Evolutionary conservation across 92 coral and sea anemone species (phyloP).

Genomic region (Epizoanthus stellaris): DNA sequence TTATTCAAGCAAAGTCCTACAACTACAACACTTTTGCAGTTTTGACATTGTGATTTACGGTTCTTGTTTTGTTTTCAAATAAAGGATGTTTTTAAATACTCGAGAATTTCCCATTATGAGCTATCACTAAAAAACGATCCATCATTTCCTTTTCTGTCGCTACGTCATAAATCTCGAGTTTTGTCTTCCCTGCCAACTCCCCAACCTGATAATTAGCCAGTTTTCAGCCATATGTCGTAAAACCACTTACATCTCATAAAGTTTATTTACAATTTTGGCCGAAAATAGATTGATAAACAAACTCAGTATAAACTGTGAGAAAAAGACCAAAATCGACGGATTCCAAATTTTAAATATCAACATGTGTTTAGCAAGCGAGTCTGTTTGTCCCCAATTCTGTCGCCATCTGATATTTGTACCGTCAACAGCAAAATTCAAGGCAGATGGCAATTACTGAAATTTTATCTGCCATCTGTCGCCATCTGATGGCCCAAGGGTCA

Average conservation of each 20-base stretch:
- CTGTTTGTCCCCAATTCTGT: not conserved
- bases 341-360: not conserved
- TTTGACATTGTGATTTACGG: too few species aligned
- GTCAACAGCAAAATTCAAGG: constrained; percentile 26
- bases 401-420: constrained; percentile 27
- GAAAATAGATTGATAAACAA: not conserved
- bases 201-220: not conserved
- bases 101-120: not conserved
- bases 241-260: not conserved
- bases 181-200: constrained; percentile 33
- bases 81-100: not conserved
- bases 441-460: constrained; percentile 41
- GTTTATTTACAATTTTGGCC: not conserved
- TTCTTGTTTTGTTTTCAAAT: too few species aligned
- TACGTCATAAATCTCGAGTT: constrained; percentile 33
- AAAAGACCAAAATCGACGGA: not conserved
- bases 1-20: too few species aligned
- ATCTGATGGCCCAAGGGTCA: constrained; percentile 16
- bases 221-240: constrained; percentile 22
- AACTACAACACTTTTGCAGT: too few species aligned
- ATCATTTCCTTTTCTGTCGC: constrained; percentile 42
- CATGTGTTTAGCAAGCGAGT: constrained; percentile 38
- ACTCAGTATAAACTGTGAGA: not conserved
- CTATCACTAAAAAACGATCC: constrained; percentile 5
- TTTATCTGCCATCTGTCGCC: constrained; percentile 24